Evolutionary conservation across 1,140 invertebrate genomes (phyloP), one percentile per base, ranked within the genome.

Genomic region (Laupala kohalensis): DNA sequence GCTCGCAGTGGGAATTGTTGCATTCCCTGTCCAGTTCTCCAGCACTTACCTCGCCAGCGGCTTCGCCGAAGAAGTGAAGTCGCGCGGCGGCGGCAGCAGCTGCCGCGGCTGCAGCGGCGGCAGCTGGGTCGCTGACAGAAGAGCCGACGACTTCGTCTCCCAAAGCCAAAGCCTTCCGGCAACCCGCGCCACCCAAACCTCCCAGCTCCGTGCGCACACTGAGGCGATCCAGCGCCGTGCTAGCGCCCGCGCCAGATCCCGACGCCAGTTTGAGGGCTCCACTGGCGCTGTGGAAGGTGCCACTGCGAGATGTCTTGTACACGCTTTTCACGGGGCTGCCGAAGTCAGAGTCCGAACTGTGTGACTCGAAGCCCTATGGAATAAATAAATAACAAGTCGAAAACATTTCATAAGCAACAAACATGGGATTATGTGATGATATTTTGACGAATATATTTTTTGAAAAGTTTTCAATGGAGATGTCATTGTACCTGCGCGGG

Each of bases 151-250:
- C n/a, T 19, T 70, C 37, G 37, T 29, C 37, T 9, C 25, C n/a
- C 37, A 63, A n/a, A 12, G 62, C 37, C 3, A 63, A 4, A 19
- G 69, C 15, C 26, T 70, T 70, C 12, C 69, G 27, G 62, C 13
- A 70, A 13, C 69, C 69, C n/a, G 69, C 37, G 19, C 28, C 67
- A 37, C 68, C 64, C 19, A 68, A 25, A 23, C 5, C 68, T 13
- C 78, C 80, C 9, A 86, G 76, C 77, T 88, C 86, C 0, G 86
- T 88, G 73, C 87, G 81, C 3, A 89, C 87, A 73, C 87, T 89
- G 4, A 89, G 76, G 25, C 86, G 79, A 75, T 89, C 88, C 67
- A 68, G 19, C n/a, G n/a, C 25, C 19, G n/a, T 28, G 24, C 3
- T 23, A 6, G 26, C 29, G 65, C 65, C 65, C 12, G 24, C 64